Evolutionary conservation across 2,888 invertebrate species (phyloP).

Genomic region (Apotomis capreana): DNA sequence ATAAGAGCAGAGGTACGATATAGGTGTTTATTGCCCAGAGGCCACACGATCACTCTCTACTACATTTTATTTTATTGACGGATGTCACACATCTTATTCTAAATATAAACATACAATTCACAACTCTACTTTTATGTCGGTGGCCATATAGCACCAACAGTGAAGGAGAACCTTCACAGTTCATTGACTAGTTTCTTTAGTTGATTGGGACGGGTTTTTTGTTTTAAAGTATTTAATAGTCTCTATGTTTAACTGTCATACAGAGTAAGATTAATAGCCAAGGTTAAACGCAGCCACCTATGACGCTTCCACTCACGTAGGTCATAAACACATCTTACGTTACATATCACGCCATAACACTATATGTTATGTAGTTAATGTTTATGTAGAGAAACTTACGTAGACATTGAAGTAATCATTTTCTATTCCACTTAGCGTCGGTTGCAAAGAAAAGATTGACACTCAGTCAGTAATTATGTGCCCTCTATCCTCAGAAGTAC

Average conservation of each 20-base stretch:
- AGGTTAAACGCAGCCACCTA: slow-evolving; percentile 30
- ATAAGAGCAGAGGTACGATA: too few relatives aligned
- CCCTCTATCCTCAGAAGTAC: background rate
- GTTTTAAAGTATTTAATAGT: slow-evolving; percentile 5
- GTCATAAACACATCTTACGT: slow-evolving; percentile 4
- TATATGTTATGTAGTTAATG: background rate
- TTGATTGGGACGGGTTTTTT: slow-evolving; percentile 7
- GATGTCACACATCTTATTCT: too few relatives aligned
- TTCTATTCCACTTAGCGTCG: background rate
- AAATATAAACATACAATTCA: too few relatives aligned
- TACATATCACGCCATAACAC: background rate
- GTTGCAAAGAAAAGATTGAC: too few relatives aligned
- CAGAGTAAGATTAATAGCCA: slow-evolving; percentile 17
- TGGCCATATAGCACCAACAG: too few relatives aligned
- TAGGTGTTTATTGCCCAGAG: too few relatives aligned
- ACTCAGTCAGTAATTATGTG: background rate
- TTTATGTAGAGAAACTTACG: background rate
- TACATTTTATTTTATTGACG: too few relatives aligned
- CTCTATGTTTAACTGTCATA: slow-evolving; percentile 11
- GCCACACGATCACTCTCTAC: too few relatives aligned
- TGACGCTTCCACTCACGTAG: slow-evolving; percentile 3
- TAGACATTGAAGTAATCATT: background rate
- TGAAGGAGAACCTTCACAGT: too few relatives aligned
- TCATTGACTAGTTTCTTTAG: slow-evolving; percentile 7
- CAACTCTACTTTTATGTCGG: too few relatives aligned